Evolutionary conservation across 2,888 invertebrate species (phyloP).

Genomic region (Aspidiotus destructor): DNA sequence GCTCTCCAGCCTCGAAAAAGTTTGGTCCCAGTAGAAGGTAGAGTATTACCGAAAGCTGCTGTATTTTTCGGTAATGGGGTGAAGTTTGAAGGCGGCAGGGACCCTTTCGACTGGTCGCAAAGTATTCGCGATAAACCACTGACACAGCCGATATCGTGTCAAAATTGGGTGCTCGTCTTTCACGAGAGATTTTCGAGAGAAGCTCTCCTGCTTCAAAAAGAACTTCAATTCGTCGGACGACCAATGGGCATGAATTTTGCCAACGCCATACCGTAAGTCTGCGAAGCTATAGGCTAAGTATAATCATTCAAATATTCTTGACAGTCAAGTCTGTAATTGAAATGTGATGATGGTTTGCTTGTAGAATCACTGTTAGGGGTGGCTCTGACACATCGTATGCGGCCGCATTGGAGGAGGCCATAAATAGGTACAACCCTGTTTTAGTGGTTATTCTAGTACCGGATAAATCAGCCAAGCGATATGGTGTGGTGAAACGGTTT

Average conservation of each 20-base stretch:
- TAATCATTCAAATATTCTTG: too few relatives aligned
- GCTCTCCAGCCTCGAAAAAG: constrained; percentile 53
- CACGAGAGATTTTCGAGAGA: constrained; percentile 41
- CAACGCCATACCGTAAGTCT: constrained; percentile 36
- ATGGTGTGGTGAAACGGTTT: constrained; percentile 79
- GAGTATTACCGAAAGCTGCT: constrained; percentile 55
- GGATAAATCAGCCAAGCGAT: constrained; percentile 60
- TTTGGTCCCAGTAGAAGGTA: constrained; percentile 58
- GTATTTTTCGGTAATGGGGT: constrained; percentile 46
- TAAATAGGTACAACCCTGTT: constrained; percentile 50
- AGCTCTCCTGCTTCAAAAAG: constrained; percentile 45
- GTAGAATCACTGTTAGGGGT: not conserved
- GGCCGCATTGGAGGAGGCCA: constrained; percentile 49
- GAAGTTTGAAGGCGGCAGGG: not conserved
- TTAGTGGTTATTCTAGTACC: constrained; percentile 58
- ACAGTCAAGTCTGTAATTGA: not conserved
- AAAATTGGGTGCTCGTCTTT: constrained; percentile 43
- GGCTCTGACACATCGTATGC: constrained; percentile 52
- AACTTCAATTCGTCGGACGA: constrained; percentile 42
- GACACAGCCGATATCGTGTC: constrained; percentile 41
- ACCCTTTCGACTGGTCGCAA: constrained; percentile 63
- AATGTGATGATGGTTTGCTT: not conserved
- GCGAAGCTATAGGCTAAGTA: too few relatives aligned
- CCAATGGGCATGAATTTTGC: constrained; percentile 44
- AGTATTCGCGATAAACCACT: constrained; percentile 50